Evolutionary conservation across 2,797 vertebrate genomes (phyloP).

Genomic region (Sphaeramia orbicularis): DNA sequence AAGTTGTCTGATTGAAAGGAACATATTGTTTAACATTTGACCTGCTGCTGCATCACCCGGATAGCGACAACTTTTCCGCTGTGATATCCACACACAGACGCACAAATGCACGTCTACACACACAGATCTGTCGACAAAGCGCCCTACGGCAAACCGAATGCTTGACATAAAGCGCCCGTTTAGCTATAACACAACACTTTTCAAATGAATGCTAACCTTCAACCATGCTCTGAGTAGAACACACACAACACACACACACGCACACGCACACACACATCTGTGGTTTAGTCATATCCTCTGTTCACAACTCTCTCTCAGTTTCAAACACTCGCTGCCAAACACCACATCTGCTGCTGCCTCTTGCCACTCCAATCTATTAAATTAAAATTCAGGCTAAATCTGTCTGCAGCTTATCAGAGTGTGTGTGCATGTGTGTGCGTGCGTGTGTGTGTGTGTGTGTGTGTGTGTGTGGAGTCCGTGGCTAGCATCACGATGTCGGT

Average conservation of each 20-base stretch:
- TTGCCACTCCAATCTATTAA: conserved; percentile 67
- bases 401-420: conserved; percentile 52
- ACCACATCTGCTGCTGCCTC: conserved; percentile 75
- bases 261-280: conserved; percentile 11
- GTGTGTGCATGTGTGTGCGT: conserved; percentile 24
- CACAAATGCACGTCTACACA: background rate
- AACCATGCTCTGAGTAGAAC: background rate
- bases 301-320: conserved; percentile 33
- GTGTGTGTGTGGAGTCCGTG: conserved; percentile 26
- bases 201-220: conserved; percentile 27
- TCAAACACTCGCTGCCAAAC: conserved; percentile 58
- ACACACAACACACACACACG: conserved; percentile 7
- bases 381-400: conserved; percentile 76
- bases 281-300: conserved; percentile 44
- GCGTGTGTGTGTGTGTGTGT: too few relatives aligned
- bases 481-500: conserved; percentile 56
- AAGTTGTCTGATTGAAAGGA: background rate
- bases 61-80: background rate
- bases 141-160: background rate
- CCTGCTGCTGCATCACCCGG: background rate
- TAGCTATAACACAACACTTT: background rate
- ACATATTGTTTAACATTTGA: conserved; percentile 15
- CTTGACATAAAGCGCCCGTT: conserved; percentile 15
- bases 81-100: conserved; percentile 19
- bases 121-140: conserved; percentile 1